These are phyloP conservation scores for Sebastes itinus DNA, from an alignment of 2,797 vertebrate species.

Conservation along the genomic window DNA sequence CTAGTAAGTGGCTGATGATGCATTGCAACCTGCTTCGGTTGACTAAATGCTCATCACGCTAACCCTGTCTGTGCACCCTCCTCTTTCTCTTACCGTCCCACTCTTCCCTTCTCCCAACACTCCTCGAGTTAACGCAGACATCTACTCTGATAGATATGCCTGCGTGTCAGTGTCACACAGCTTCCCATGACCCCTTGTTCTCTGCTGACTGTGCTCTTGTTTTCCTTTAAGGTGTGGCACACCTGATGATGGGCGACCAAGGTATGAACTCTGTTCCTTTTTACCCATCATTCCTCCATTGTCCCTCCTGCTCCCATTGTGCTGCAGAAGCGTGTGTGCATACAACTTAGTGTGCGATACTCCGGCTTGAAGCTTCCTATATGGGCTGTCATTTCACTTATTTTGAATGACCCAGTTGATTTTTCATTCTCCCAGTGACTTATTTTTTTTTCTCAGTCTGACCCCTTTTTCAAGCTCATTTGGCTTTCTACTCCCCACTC, in stretches of 20 bases:
- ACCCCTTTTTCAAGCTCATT: slow-evolving; percentile 62
- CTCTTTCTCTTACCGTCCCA: slow-evolving; percentile 53
- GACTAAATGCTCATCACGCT: slow-evolving; percentile 87
- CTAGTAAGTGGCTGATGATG: slow-evolving; percentile 84
- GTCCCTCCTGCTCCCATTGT: slow-evolving; percentile 55
- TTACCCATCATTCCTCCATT: slow-evolving; percentile 82
- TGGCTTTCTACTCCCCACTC: slow-evolving; percentile 35
- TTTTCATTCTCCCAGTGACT: slow-evolving; percentile 28
- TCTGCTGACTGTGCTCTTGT: slow-evolving; percentile 99
- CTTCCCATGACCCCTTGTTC: slow-evolving; percentile 94
- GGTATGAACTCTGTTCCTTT: slow-evolving; percentile 96
- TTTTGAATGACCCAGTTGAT: slow-evolving; percentile 70
- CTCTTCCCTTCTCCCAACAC: slow-evolving; percentile 54
- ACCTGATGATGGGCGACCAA: slow-evolving; percentile 99
- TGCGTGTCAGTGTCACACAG: slow-evolving; percentile 87
- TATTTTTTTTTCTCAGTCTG: slow-evolving; percentile 11
- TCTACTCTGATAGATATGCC: slow-evolving; percentile 88
- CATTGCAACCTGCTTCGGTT: slow-evolving; percentile 87
- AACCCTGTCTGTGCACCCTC: slow-evolving; percentile 73
- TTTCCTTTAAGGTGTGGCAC: slow-evolving; percentile 99
- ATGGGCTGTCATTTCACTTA: slow-evolving; percentile 70
- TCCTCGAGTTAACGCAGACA: slow-evolving; percentile 82
- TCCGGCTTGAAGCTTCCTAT: slow-evolving; percentile 67
- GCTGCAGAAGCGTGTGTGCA: slow-evolving; percentile 35
- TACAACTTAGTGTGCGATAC: slow-evolving; percentile 17